Evolutionary conservation across 2,888 invertebrate species (phyloP).

Genomic region (Bombylius discolor): DNA sequence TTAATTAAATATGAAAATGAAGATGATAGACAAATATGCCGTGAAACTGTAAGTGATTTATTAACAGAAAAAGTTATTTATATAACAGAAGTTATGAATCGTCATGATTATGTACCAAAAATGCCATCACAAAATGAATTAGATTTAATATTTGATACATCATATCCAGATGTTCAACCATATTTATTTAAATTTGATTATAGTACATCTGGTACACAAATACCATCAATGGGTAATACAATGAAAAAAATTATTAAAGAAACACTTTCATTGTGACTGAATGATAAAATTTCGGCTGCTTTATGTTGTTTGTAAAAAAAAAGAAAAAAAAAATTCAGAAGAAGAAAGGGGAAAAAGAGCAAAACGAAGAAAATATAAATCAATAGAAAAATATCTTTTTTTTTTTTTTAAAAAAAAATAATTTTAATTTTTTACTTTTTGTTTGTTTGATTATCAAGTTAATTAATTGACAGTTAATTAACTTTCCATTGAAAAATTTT

Average conservation of each 20-base stretch:
- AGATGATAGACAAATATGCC: conserved; percentile 71
- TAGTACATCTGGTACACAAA: conserved; percentile 63
- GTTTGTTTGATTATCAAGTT: too few relatives aligned
- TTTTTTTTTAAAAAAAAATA: too few relatives aligned
- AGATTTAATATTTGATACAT: conserved; percentile 87
- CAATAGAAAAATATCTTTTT: too few relatives aligned
- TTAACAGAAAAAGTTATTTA: conserved; percentile 88
- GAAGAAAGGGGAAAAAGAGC: too few relatives aligned
- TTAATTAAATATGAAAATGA: conserved; percentile 75
- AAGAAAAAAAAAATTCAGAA: too few relatives aligned
- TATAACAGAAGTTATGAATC: conserved; percentile 90
- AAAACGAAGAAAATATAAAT: too few relatives aligned
- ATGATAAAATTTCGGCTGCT: neutral
- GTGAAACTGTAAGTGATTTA: conserved; percentile 77
- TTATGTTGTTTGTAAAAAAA: too few relatives aligned
- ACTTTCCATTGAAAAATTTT: too few relatives aligned
- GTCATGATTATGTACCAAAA: conserved; percentile 91
- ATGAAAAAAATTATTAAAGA: conserved; percentile 81
- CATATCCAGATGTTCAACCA: conserved; percentile 87
- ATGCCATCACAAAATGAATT: conserved; percentile 87
- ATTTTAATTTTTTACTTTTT: too few relatives aligned
- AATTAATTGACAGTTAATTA: too few relatives aligned
- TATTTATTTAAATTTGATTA: conserved; percentile 89
- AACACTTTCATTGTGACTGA: conserved; percentile 61
- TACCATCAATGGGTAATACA: conserved; percentile 72